phyloP scores from a whole-genome alignment of 2,888 invertebrate genomes.

The Phasia obesa region DNA sequence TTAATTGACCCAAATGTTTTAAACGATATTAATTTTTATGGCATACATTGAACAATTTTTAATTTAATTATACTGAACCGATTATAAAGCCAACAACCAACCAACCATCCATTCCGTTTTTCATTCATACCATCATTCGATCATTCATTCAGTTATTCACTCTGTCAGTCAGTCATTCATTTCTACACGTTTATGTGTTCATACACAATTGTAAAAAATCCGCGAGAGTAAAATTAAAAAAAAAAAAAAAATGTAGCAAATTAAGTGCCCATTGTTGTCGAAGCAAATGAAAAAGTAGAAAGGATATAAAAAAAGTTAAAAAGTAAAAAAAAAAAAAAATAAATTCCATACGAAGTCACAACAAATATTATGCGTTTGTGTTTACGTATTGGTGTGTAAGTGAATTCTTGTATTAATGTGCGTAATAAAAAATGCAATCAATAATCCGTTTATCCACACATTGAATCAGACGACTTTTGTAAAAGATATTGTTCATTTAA shows the following conservation, averaged over 20 bases:
- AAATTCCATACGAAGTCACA: slow-evolving; percentile 11
- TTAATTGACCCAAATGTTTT: slow-evolving; percentile 61
- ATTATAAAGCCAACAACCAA: slow-evolving; percentile 32
- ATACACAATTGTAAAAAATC: slow-evolving; percentile 25
- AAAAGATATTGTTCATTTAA: slow-evolving; percentile 54
- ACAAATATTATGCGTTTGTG: slow-evolving; percentile 22
- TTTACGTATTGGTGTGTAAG: slow-evolving; percentile 15
- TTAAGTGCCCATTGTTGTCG: slow-evolving; percentile 66
- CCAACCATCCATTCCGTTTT: slow-evolving; percentile 1
- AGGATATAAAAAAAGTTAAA: not conserved
- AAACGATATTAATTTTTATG: slow-evolving; percentile 55
- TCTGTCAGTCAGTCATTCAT: slow-evolving; percentile 25
- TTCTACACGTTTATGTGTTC: slow-evolving; percentile 40
- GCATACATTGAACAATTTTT: slow-evolving; percentile 53
- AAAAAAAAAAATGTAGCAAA: slow-evolving; percentile 53
- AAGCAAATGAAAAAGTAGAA: slow-evolving; percentile 45
- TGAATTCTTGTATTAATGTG: slow-evolving; percentile 52
- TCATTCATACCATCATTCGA: slow-evolving; percentile 24
- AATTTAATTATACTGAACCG: slow-evolving; percentile 64
- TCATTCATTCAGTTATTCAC: slow-evolving; percentile 40
- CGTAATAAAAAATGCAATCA: slow-evolving; percentile 67
- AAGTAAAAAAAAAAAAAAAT: slow-evolving; percentile 14
- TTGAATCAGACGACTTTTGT: slow-evolving; percentile 50
- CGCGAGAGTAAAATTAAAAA: slow-evolving; percentile 24
- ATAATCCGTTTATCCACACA: slow-evolving; percentile 66